phyloP scores from a whole-genome alignment of 2,797 vertebrate species.

The Echeneis naucrates region DNA sequence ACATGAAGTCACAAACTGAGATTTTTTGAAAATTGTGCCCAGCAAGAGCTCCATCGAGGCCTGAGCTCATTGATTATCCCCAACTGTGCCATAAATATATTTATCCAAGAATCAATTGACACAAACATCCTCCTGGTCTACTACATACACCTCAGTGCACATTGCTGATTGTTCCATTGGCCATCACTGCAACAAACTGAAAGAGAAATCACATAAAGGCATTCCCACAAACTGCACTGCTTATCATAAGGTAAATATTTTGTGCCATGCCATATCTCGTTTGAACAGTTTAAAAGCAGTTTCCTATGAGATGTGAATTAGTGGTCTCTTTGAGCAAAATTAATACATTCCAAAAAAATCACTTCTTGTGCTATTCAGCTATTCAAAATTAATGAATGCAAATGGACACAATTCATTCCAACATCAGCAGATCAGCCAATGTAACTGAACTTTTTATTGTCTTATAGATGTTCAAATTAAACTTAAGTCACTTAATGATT shows the following conservation, averaged over 20 bases:
- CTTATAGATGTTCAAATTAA: too few species aligned
- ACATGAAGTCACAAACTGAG: conserved; percentile 23
- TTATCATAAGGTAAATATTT: not conserved
- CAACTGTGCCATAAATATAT: conserved; percentile 45
- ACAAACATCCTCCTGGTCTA: conserved; percentile 1
- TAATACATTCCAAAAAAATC: too few species aligned
- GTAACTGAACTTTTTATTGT: too few species aligned
- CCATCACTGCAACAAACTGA: not conserved
- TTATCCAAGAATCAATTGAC: conserved; percentile 28
- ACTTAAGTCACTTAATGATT: too few species aligned
- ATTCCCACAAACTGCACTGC: not conserved
- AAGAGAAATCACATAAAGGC: conserved; percentile 6
- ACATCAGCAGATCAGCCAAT: too few species aligned
- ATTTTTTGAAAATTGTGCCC: conserved; percentile 37
- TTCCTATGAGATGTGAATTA: not conserved
- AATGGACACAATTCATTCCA: too few species aligned
- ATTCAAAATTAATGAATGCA: too few species aligned
- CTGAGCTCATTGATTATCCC: conserved; percentile 27
- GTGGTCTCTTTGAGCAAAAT: too few species aligned
- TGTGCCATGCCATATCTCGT: not conserved
- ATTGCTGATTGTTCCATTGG: not conserved
- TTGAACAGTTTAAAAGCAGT: not conserved
- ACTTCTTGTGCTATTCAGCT: too few species aligned
- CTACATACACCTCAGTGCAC: not conserved
- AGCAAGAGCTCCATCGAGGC: conserved; percentile 18